Percentiles rank a stretch among this genome's conserved stretches.
These are phyloP conservation scores for Metridium senile DNA, from an alignment of 92 coral and sea anemone species.

Conservation along the genomic window DNA sequence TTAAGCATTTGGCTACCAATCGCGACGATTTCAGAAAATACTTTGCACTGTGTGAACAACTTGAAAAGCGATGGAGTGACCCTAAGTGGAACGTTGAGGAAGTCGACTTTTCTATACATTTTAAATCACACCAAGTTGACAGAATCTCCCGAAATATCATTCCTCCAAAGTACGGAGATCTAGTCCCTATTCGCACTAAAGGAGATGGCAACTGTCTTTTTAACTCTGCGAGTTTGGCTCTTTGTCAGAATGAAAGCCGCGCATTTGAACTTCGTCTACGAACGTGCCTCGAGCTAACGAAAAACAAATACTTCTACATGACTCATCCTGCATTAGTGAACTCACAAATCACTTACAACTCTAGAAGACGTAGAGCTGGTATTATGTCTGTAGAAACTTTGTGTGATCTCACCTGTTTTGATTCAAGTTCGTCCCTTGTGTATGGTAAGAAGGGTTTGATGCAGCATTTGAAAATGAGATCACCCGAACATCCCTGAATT, in stretches of 20 bases:
- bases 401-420: conserved; percentile 37
- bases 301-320: conserved; percentile 14
- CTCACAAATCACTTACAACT: conserved; percentile 7
- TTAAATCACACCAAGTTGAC: too few species aligned
- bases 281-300: conserved; percentile 15
- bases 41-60: conserved; percentile 21
- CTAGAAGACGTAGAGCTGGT: conserved; percentile 12
- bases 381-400: conserved; percentile 27
- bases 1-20: conserved; percentile 15
- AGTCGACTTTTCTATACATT: too few species aligned
- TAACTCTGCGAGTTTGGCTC: conserved; percentile 29
- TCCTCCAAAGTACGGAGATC: conserved; percentile 11
- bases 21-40: conserved; percentile 30
- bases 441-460: conserved; percentile 15
- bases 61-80: conserved; percentile 23
- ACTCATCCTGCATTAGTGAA: conserved; percentile 19
- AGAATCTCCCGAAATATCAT: conserved; percentile 22
- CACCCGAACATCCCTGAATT: conserved; percentile 24
- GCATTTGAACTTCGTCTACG: conserved; percentile 12
- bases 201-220: conserved; percentile 29
- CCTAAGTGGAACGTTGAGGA: not conserved
- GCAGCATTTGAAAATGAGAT: conserved; percentile 43
- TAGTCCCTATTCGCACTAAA: not conserved
- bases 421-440: not conserved
- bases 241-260: conserved; percentile 21